These are phyloP conservation scores for Peromyscus nudipes DNA, from an alignment of 2,797 vertebrate species.

Conservation along the genomic window DNA sequence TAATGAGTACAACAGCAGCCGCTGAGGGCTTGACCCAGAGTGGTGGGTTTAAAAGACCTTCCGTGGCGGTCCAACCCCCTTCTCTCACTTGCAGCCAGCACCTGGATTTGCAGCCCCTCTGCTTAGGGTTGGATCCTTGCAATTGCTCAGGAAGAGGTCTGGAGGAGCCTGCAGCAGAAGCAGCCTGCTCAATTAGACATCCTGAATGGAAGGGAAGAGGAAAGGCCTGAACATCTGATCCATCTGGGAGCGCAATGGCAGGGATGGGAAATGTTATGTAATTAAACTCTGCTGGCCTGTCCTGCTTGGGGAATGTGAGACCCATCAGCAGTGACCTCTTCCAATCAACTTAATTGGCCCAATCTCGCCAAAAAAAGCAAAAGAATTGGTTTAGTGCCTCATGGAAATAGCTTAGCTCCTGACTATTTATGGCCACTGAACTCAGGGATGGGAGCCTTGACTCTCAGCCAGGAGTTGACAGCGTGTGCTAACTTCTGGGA, in stretches of 20 bases:
- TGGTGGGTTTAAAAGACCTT: slow-evolving; percentile 56
- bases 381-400: slow-evolving; percentile 84
- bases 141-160: slow-evolving; percentile 37
- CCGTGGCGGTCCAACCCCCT: neutral
- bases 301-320: slow-evolving; percentile 79
- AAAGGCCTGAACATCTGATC: slow-evolving; percentile 65
- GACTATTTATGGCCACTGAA: slow-evolving; percentile 85
- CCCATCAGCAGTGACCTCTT: slow-evolving; percentile 83
- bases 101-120: slow-evolving; percentile 27
- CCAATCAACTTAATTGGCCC: slow-evolving; percentile 86
- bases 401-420: slow-evolving; percentile 84
- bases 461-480: slow-evolving; percentile 74
- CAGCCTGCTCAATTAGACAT: neutral
- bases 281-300: slow-evolving; percentile 81
- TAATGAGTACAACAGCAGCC: slow-evolving; percentile 72
- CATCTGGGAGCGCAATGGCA: slow-evolving; percentile 65
- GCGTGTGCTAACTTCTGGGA: slow-evolving; percentile 68
- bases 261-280: slow-evolving; percentile 81
- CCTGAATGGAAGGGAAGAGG: slow-evolving; percentile 50
- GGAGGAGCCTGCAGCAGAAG: slow-evolving; percentile 59
- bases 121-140: neutral
- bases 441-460: slow-evolving; percentile 78
- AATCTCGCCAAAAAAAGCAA: slow-evolving; percentile 85
- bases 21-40: slow-evolving; percentile 1
- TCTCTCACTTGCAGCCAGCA: slow-evolving; percentile 33